Evolutionary conservation across 2,888 invertebrate species (phyloP), one percentile per base, ranked within the genome.

Genomic region (Eupithecia centaureata): DNA sequence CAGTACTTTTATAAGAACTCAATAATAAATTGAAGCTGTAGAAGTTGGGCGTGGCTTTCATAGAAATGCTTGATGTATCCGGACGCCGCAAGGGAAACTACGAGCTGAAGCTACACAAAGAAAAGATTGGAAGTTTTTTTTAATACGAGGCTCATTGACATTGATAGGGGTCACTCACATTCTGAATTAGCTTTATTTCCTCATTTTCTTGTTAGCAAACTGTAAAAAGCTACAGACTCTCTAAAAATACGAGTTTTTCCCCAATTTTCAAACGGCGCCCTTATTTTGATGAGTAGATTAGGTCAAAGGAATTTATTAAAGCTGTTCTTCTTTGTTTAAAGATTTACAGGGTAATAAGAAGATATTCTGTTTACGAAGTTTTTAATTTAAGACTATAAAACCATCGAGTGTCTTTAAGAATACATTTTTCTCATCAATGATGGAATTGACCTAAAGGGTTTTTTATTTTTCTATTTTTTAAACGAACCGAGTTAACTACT

Each of bases 271-370:
- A 61, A 61, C 60, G 51, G 27, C 30, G 65, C 38, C 22, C 58
- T 59, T 62, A 35, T 58, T 67, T 58, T 67, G 59, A 58, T 35
- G 38, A 62, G 58, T 25, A 67, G 58, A 58, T 67, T 62, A 62
- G 58, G 58, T 62, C 66, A 62, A 52, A 52, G 58, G 13, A 35
- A 67, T 59, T 67, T 52, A 58, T 58, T 22, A 35, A 56, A 47
- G 32, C 27, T 35, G 38, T 42, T 61, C 47, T 66, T 62, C 30
- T 62, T 52, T 58, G 62, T 38, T 62, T 32, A 38, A 38, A 62
- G 62, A 58, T 62, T 51, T 47, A 22, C n/a, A 52, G 30, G 51
- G 47, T 38, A 58, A 58, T 58, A 51, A 42, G 65, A 59, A 10
- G 52, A 54, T 52, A 59, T 51, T n/a, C 51, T n/a, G 30, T 32